These are phyloP conservation scores for Lymantria monacha DNA, from an alignment of 2,888 invertebrate species.

Conservation along the genomic window DNA sequence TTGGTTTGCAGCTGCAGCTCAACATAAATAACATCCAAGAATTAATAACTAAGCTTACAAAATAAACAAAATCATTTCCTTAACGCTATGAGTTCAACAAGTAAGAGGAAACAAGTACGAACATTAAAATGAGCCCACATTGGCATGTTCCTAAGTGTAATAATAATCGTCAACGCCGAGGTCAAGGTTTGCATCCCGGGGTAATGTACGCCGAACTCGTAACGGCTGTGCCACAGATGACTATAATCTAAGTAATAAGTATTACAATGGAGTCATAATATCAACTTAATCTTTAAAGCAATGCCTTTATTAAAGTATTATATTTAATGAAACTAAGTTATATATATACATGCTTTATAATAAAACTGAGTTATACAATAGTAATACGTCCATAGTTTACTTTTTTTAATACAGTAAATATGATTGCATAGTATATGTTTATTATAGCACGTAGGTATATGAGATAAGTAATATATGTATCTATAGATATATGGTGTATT, in stretches of 20 bases:
- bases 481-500: too few relatives aligned
- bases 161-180: slow-evolving; percentile 47
- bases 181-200: slow-evolving; percentile 67
- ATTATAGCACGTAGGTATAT: too few relatives aligned
- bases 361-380: too few relatives aligned
- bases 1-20: not conserved
- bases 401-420: too few relatives aligned
- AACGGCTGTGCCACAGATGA: slow-evolving; percentile 19
- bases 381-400: too few relatives aligned
- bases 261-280: too few relatives aligned
- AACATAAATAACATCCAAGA: not conserved
- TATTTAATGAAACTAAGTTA: too few relatives aligned
- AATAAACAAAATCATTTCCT: slow-evolving; percentile 1
- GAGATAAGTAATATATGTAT: too few relatives aligned
- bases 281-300: too few relatives aligned
- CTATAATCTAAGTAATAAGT: slow-evolving; percentile 6
- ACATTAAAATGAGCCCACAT: slow-evolving; percentile 2
- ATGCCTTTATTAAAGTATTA: too few relatives aligned
- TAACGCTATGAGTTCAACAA: not conserved
- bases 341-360: too few relatives aligned
- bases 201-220: slow-evolving; percentile 32
- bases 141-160: slow-evolving; percentile 37
- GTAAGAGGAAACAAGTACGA: slow-evolving; percentile 4
- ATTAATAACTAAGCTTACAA: not conserved
- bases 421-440: too few relatives aligned